Evolutionary conservation across 2,797 vertebrate species (phyloP).

Genomic region (Neopelma chrysocephalum): DNA sequence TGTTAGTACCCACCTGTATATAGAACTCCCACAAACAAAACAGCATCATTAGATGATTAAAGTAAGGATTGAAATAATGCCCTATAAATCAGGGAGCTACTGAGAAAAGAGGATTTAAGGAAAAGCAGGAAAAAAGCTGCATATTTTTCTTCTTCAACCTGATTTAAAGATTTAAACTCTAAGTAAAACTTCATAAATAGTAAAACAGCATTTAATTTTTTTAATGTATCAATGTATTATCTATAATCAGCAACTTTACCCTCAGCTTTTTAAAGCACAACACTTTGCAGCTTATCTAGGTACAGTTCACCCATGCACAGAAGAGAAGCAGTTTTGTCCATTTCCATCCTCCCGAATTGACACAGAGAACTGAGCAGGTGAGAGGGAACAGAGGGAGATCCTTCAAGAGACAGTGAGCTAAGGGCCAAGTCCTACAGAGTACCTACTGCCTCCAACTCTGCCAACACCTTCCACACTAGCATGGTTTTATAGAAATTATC

Average conservation of each 20-base stretch:
- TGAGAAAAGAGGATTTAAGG: slow-evolving; percentile 24
- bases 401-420: not conserved
- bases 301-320: not conserved
- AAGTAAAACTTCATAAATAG: not conserved
- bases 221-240: not conserved
- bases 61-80: slow-evolving; percentile 37
- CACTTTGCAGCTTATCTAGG: not conserved
- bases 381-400: not conserved
- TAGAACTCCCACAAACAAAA: not conserved
- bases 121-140: not conserved
- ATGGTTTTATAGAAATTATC: not conserved
- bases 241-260: not conserved
- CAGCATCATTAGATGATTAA: not conserved
- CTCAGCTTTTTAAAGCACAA: not conserved
- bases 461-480: not conserved
- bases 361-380: not conserved
- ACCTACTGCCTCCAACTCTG: not conserved
- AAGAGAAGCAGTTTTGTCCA: not conserved
- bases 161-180: not conserved
- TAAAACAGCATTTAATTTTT: not conserved
- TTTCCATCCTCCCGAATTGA: not conserved
- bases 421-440: not conserved
- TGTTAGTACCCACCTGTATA: not conserved
- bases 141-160: not conserved
- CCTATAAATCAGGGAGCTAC: not conserved